Evolutionary conservation across 2,113 vertebrate genomes (phyloP).

Genomic region (Candoia aspera): DNA sequence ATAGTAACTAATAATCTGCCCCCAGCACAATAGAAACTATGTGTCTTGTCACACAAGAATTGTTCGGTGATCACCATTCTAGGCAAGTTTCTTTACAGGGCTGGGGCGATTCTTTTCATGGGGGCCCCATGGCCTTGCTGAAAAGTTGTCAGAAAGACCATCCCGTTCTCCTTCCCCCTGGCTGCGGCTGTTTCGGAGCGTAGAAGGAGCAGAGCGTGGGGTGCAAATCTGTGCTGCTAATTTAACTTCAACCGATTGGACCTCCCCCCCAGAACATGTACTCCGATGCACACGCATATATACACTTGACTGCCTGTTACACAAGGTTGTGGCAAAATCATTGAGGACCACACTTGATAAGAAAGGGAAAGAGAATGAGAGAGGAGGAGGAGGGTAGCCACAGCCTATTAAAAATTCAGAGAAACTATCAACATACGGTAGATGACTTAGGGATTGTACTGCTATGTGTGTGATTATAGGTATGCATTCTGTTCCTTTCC

Average conservation of each 20-base stretch:
- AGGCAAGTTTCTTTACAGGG: conserved; percentile 92
- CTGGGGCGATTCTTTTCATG: conserved; percentile 82
- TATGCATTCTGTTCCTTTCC: too few relatives aligned
- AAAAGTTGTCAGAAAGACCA: conserved; percentile 80
- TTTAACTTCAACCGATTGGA: conserved; percentile 87
- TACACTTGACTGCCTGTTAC: conserved; percentile 86
- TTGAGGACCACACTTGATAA: conserved; percentile 74
- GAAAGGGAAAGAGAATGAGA: conserved; percentile 40
- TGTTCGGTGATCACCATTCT: conserved; percentile 84
- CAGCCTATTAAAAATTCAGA: too few relatives aligned
- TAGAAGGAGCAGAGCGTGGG: not conserved
- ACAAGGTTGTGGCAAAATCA: conserved; percentile 60
- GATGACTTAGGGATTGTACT: too few relatives aligned
- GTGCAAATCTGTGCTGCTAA: conserved; percentile 79
- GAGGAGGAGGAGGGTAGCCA: too few relatives aligned
- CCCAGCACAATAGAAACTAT: conserved; percentile 98
- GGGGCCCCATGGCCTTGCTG: conserved; percentile 78
- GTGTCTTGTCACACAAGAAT: conserved; percentile 99
- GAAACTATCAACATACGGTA: too few relatives aligned
- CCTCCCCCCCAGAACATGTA: conserved; percentile 75
- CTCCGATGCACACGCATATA: conserved; percentile 59
- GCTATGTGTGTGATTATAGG: too few relatives aligned
- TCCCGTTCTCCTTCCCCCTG: conserved; percentile 68
- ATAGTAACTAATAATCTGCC: conserved; percentile 99
- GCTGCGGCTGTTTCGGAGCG: not conserved